Evolutionary conservation across 2,888 invertebrate genomes (phyloP).

Genomic region (Hemithea aestivaria): DNA sequence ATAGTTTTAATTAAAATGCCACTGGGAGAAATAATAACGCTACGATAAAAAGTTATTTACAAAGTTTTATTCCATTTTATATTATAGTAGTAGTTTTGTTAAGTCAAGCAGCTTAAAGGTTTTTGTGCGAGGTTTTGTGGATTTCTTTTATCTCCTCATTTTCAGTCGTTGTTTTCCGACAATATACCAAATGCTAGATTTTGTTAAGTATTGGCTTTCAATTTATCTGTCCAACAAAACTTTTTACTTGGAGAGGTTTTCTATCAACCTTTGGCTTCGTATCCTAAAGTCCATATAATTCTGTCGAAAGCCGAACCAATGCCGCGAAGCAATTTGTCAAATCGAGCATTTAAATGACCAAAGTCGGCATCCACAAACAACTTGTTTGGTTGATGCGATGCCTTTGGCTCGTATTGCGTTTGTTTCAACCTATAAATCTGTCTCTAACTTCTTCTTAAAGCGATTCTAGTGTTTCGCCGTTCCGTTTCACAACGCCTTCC

Average conservation of each 20-base stretch:
- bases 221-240: conserved; percentile 3
- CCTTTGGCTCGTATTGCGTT: conserved; percentile 56
- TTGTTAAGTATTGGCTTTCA: conserved; percentile 3
- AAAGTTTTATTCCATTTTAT: conserved; percentile 15
- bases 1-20: conserved; percentile 20
- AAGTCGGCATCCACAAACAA: conserved; percentile 63
- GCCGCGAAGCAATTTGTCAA: conserved; percentile 63
- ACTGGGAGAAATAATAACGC: conserved; percentile 10
- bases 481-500: conserved; percentile 55
- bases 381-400: conserved; percentile 63
- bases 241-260: conserved; percentile 2
- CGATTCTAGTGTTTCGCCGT: conserved; percentile 63
- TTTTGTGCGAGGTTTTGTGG: conserved; percentile 7
- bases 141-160: conserved; percentile 14
- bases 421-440: conserved; percentile 70
- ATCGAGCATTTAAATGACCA: conserved; percentile 71
- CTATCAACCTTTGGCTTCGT: neutral
- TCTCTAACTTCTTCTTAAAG: conserved; percentile 71
- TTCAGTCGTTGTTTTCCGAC: conserved; percentile 11
- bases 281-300: conserved; percentile 31
- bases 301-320: conserved; percentile 46
- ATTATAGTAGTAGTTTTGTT: conserved; percentile 3
- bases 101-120: conserved; percentile 11
- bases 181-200: conserved; percentile 5
- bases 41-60: conserved; percentile 12